Base-by-base conservation (phyloP, 1,140 invertebrate species). In the Centruroides vittatus region DNA sequence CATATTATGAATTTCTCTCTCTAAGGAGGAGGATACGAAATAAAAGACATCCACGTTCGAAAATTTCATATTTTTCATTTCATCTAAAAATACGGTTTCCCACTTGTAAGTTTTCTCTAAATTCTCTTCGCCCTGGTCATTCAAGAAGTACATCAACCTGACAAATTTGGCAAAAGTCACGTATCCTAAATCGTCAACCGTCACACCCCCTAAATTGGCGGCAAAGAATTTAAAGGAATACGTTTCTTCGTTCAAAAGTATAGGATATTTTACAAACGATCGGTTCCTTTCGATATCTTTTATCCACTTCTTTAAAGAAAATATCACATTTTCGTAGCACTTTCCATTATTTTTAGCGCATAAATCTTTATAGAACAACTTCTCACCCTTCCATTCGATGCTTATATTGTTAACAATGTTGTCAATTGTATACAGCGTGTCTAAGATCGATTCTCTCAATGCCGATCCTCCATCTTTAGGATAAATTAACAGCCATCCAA, bases 241-340 rank as follows among this genome's bases (percentile, higher is more conserved):
- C 3, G 86, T 89, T 7, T 84, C 81, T 1, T 86, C 88, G 73
- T 90, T 90, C 68, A 91, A 83, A 83, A 88, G 89, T 55, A 91
- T 75, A 0, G 89, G 89, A 72, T 90, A 92, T 9, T 86, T 88
- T n/a, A 93, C 73, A 67, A 88, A 88, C 59, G 88, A 70, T 48
- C 81, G 78, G 3, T 82, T 80, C 0, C 75, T 77, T 71, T 87
- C 84, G 55, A 87, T 85, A 74, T 86, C 86, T 67, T 83, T 82
- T 71, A 92, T 86, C 58, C 89, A 77, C 13, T 84, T 80, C 67
- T 86, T 82, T 59, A 93, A 73, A 70, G 87, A 86, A 3, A 93
- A 75, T 58, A 93, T 88, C 68, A 89, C 84, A 72, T 93, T 93
- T 63, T 78, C 76, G 70, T 88, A 89, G 71, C 90, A 93, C 60